Evolutionary conservation across 2,113 vertebrate genomes (phyloP).

Genomic region (Rhea americana): DNA sequence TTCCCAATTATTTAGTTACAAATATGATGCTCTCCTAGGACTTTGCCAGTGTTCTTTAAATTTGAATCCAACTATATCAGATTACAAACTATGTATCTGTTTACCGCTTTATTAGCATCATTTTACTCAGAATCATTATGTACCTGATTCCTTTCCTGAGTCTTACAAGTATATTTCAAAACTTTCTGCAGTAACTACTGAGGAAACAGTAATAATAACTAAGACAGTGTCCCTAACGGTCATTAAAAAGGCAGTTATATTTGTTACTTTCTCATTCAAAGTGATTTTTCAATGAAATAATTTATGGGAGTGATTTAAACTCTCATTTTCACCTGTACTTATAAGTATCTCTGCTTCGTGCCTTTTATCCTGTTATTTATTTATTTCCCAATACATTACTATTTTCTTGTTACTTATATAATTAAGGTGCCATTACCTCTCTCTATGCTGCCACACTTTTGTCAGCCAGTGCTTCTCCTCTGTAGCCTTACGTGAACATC

Average conservation of each 20-base stretch:
- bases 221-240: background rate
- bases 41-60: background rate
- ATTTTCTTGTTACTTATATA: background rate
- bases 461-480: background rate
- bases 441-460: background rate
- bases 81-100: background rate
- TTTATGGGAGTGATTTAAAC: rapidly evolving
- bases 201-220: background rate
- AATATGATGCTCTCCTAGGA: background rate
- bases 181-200: background rate
- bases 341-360: background rate
- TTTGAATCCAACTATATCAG: background rate
- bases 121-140: background rate
- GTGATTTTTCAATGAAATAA: background rate
- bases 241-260: background rate
- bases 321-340: background rate
- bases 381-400: background rate
- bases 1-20: background rate
- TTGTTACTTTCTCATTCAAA: background rate
- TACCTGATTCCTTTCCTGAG: background rate
- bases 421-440: background rate
- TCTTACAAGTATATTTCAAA: background rate
- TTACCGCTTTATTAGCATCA: background rate
- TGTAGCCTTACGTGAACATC: background rate
- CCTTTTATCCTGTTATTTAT: background rate